Evolutionary conservation across 2,888 invertebrate genomes (phyloP).

Genomic region (Tiliacea citrago): DNA sequence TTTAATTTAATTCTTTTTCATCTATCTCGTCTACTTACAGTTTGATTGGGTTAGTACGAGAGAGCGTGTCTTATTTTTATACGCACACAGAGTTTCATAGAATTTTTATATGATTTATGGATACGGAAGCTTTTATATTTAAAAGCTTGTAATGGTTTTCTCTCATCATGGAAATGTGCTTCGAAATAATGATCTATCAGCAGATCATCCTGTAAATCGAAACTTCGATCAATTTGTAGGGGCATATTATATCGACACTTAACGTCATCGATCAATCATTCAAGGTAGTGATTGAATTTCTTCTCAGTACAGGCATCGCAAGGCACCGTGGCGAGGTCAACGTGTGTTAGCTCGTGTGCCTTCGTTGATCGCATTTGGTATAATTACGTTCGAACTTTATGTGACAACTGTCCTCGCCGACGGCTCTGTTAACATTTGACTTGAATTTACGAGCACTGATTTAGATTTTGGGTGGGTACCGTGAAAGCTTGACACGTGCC

Average conservation of each 20-base stretch:
- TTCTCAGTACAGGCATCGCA: constrained; percentile 77
- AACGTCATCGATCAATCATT: constrained; percentile 78
- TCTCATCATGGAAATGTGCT: constrained; percentile 22
- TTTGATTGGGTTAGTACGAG: neutral
- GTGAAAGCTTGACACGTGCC: neutral
- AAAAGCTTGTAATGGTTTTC: neutral
- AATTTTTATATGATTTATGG: constrained; percentile 22
- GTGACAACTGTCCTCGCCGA: constrained; percentile 83
- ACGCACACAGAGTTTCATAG: neutral
- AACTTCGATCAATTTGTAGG: constrained; percentile 72
- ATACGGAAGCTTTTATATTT: constrained; percentile 22
- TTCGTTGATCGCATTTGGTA: constrained; percentile 88
- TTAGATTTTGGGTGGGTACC: constrained; percentile 42
- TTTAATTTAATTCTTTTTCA: neutral
- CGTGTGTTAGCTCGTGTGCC: constrained; percentile 84
- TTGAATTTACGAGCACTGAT: constrained; percentile 48
- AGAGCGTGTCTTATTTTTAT: neutral
- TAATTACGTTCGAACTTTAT: constrained; percentile 87
- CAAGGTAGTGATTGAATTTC: constrained; percentile 82
- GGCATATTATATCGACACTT: constrained; percentile 49
- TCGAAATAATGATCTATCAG: neutral
- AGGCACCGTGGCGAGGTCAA: constrained; percentile 79
- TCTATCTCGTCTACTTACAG: neutral
- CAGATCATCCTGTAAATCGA: constrained; percentile 21
- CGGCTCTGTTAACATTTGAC: constrained; percentile 72